Base-by-base conservation (phyloP, 2,113 vertebrate genomes). In the Ptilonorhynchus violaceus region DNA sequence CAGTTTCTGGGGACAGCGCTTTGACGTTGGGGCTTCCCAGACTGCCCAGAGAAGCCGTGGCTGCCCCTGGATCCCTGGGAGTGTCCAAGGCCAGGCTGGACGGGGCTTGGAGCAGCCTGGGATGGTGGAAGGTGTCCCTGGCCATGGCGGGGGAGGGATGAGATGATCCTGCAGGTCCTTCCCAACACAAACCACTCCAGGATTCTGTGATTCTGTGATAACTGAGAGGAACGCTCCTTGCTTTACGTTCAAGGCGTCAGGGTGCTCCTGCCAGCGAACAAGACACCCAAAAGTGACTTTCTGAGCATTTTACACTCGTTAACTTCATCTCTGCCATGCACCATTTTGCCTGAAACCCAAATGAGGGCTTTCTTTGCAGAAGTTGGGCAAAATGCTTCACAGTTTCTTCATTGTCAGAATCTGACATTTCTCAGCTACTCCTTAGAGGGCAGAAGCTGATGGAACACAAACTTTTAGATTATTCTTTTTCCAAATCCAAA, bases 401-500 rank as follows among this genome's bases (percentile, higher is more conserved):
- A 63, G 23, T 76, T 84, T 94, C 64, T 21, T 52, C 52, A 56
- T 4, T 33, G 41, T 7, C 15, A 44, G 33, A 52, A 66, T 69
- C 7, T 33, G 28, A 19, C 24, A 15, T 35, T 79, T 30, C 23
- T 73, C 53, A 13, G 7, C 11, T 39, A 13, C 11, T 47, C 5
- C 1, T 35, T 50, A 4, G 2, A 42, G 7, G 4, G 6, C 2
- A 25, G 7, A 78, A 80, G 15, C 10, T 1, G 2, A 46, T 2
- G 39, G 11, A 80, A 47, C 3, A 52, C 0, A 18, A 31, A 16
- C 7, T 20, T 77, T 63, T 17, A 31, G 2, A 7, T 24, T 67
- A 2, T 2, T 1, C 1, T 55, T 50, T 68, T 17, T 18, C 50
- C 37, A 39, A 39, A 39, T 39, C 37, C 37, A 39, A 39, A 39